Evolutionary conservation across 1,140 invertebrate genomes (phyloP), one percentile per base, ranked within the genome.

Genomic region (Aphaenogaster rudis): DNA sequence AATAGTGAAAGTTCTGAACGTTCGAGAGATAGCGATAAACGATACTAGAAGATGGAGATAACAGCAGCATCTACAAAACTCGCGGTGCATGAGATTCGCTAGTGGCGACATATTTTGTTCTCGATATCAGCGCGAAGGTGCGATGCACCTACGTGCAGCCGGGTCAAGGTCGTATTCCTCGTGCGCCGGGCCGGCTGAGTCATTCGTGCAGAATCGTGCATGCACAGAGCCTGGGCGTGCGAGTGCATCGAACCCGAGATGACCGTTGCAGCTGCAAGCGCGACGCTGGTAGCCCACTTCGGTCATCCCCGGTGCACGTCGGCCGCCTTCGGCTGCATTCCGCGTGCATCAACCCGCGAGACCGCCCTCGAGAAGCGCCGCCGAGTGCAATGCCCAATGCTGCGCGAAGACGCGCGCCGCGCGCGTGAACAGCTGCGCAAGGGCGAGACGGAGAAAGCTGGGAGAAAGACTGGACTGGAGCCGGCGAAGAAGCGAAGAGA

Each of bases 181-280:
- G 92, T 88, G 91, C 92, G 89, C 88, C 91, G 88, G 92, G 88
- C 92, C 78, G 90, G 92, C 94, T 93, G 93, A 93, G 92, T 94
- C 93, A 94, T 93, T 94, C 89, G 90, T 92, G 92, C 90, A 93
- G 90, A 92, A 92, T 93, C 91, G 91, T 91, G 88, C 90, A 92
- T 91, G 88, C 91, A 90, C 88, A 63, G 66, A 84, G 48, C 77
- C 82, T 33, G 87, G 87, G 84, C 86, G 86, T 85, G 88, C 89
- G 90, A 94, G 94, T 95, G 94, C 95, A 95, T 95, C 95, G 95
- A 95, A 95, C 95, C 90, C 93, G 78, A 71, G 92, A 93, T 95
- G 94, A 94, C 94, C 94, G 94, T 94, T 95, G 95, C 95, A 94
- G 94, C 93, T 94, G 94, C 94, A 91, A 92, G 89, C 90, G 91